Evolutionary conservation across 2,113 vertebrate genomes (phyloP).

Genomic region (Bubo blakistoni): DNA sequence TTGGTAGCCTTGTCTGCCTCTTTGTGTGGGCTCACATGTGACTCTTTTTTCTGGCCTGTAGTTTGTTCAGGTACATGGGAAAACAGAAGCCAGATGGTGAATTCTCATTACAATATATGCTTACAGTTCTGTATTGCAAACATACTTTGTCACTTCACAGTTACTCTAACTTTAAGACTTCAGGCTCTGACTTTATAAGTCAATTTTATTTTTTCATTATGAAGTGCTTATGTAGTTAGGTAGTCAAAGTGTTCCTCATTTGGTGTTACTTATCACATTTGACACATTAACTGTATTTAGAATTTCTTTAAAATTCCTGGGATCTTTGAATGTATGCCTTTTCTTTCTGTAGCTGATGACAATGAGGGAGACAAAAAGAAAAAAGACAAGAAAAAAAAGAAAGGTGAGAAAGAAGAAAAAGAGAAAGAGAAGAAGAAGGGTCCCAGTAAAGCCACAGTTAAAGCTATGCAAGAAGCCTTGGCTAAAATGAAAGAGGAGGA

Average conservation of each 20-base stretch:
- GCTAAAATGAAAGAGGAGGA: constrained; percentile 96
- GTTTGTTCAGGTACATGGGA: not conserved
- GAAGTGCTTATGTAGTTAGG: not conserved
- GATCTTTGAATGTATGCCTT: not conserved
- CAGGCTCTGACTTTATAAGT: not conserved
- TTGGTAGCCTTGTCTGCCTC: not conserved
- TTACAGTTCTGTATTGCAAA: not conserved
- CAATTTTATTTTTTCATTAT: not conserved
- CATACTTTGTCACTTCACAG: not conserved
- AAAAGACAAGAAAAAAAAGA: constrained; percentile 97
- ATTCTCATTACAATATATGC: not conserved
- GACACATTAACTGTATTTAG: not conserved
- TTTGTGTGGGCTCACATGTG: not conserved
- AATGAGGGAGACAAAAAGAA: constrained; percentile 92
- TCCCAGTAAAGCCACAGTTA: constrained; percentile 93
- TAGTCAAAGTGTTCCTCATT: not conserved
- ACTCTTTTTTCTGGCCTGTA: not conserved
- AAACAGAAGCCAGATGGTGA: not conserved
- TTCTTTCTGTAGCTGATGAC: constrained; percentile 71
- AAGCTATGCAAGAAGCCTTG: constrained; percentile 97
- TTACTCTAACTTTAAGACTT: not conserved
- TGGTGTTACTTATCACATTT: not conserved
- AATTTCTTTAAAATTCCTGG: not conserved
- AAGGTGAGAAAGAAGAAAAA: constrained; percentile 82
- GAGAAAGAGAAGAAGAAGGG: constrained; percentile 96